Percentiles rank a stretch among this genome's conserved stretches.
Evolutionary conservation across 2,888 invertebrate genomes (phyloP).

Genomic region (Coleophora deauratella): DNA sequence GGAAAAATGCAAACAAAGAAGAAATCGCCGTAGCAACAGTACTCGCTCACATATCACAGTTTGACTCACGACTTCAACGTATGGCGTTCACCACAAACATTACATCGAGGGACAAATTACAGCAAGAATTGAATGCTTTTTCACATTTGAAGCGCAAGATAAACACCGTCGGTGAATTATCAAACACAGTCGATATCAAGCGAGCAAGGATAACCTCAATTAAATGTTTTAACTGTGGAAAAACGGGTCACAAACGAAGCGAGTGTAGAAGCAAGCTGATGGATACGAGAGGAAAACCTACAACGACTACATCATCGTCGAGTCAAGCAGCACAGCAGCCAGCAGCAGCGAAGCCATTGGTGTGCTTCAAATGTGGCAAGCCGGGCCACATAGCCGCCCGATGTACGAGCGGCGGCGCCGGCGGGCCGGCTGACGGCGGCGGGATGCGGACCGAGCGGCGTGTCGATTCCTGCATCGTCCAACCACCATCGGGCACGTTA

Average conservation of each 20-base stretch:
- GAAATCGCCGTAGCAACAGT: slow-evolving; percentile 11
- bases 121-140: slow-evolving; percentile 3
- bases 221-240: not conserved
- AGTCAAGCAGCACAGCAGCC: not conserved
- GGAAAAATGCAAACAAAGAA: slow-evolving; percentile 10
- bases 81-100: slow-evolving; percentile 9
- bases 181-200: not conserved
- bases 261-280: not conserved
- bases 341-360: not conserved
- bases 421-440: not conserved
- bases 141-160: not conserved
- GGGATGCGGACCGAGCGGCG: not conserved
- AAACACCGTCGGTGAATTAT: not conserved
- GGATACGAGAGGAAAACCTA: not conserved
- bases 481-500: not conserved
- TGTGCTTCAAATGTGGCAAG: too few species aligned
- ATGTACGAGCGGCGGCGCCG: not conserved
- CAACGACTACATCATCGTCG: too few species aligned
- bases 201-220: not conserved
- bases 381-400: not conserved
- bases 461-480: not conserved
- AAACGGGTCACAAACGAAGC: not conserved
- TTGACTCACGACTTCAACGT: slow-evolving; percentile 9
- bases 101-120: slow-evolving; percentile 1
- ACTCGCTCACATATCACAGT: slow-evolving; percentile 13